Evolutionary conservation across 1,140 invertebrate species (phyloP), one percentile per base, ranked within the genome.

Genomic region (Cryptotermes secundus): DNA sequence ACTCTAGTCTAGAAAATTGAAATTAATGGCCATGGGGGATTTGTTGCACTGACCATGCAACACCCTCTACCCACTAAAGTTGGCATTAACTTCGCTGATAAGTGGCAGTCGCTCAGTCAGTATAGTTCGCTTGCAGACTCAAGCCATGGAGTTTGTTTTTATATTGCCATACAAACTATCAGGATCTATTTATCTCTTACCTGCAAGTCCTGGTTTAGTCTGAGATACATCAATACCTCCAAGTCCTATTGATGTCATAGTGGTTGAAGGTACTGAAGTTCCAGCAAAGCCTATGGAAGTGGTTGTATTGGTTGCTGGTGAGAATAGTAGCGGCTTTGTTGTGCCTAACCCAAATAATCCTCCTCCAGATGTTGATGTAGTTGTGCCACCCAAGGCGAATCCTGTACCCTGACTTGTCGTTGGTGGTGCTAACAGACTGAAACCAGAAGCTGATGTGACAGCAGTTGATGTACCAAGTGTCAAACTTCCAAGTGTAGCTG

Each of bases 161-260:
- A n/a, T n/a, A n/a, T n/a, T n/a, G n/a, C n/a, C n/a, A n/a, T n/a
- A n/a, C n/a, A n/a, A n/a, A n/a, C n/a, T n/a, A n/a, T n/a, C n/a
- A n/a, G n/a, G n/a, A n/a, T n/a, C n/a, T n/a, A n/a, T n/a, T n/a
- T n/a, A 19, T 49, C 19, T 72, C 26, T 42, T n/a, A 82, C 81
- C 81, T 45, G 81, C 34, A 34, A 82, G 53, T 7, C 81, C 81
- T 53, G 81, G 4, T 53, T 38, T 82, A 72, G 59, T 31, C 59
- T 72, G 59, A 3, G 59, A 26, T 49, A 42, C 42, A 31, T 82
- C 81, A 82, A 82, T 42, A 38, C 81, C 81, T 53, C 81, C 81
- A 45, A 82, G 81, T 26, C 81, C 81, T 34, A 82, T 34, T 31
- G 42, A 82, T 34, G 81, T 59, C 10, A 24, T 82, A 26, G 81